These are phyloP conservation scores for Erythrolamprus reginae DNA, from an alignment of 2,113 vertebrate species.

Conservation along the genomic window DNA sequence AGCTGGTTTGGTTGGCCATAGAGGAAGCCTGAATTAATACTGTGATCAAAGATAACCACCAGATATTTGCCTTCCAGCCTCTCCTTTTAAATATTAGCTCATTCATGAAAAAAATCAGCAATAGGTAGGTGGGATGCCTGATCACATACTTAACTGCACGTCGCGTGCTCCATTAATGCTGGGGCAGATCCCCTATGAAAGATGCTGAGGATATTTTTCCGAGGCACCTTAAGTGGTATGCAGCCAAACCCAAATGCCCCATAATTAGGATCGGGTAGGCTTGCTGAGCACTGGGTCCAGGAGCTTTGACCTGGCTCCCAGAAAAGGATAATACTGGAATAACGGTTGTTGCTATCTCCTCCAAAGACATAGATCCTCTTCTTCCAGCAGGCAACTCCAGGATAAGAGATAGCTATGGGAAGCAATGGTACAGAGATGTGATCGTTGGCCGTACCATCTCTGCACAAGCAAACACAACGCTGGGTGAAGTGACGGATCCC, in stretches of 20 bases:
- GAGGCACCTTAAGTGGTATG: not conserved
- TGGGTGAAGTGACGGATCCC: slow-evolving; percentile 74
- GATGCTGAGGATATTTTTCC: not conserved
- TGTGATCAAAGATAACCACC: not conserved
- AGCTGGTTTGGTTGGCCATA: not conserved
- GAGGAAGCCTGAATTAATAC: no score
- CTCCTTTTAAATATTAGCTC: not conserved
- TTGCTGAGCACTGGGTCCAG: not conserved
- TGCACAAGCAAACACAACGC: slow-evolving; percentile 72
- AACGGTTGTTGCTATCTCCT: slow-evolving; percentile 72
- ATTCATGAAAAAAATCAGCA: not conserved
- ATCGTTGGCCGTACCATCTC: slow-evolving; percentile 61
- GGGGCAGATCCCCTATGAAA: not conserved
- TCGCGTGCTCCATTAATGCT: not conserved
- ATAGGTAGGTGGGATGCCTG: not conserved
- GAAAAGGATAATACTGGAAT: slow-evolving; percentile 77
- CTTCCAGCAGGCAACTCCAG: slow-evolving; percentile 75
- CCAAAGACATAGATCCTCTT: slow-evolving; percentile 76
- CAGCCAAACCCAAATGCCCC: slow-evolving; percentile 22
- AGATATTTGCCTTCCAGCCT: not conserved
- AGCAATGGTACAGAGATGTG: slow-evolving; percentile 72
- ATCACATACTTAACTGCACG: slow-evolving; percentile 14
- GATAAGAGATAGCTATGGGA: slow-evolving; percentile 73
- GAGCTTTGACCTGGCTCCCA: slow-evolving; percentile 69
- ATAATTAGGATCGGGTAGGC: slow-evolving; percentile 11